Evolutionary conservation across 2,113 vertebrate genomes (phyloP).

Genomic region (Hippocampus barbouri): DNA sequence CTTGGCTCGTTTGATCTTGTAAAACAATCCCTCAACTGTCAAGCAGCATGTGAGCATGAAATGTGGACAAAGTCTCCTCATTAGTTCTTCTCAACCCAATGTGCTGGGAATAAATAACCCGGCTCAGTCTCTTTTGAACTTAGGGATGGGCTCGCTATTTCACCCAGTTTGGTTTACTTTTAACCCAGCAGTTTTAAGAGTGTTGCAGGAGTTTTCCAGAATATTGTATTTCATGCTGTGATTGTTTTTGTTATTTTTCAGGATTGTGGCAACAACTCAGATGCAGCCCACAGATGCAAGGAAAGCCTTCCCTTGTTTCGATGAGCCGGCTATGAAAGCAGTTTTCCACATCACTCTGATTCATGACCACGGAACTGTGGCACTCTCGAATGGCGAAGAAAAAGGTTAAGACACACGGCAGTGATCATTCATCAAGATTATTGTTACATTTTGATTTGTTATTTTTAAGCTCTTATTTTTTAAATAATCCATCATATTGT

Average conservation of each 20-base stretch:
- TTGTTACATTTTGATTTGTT: background rate
- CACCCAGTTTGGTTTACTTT: background rate
- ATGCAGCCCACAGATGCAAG: conserved; percentile 74
- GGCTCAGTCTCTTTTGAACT: too few species aligned
- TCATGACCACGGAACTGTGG: conserved; percentile 46
- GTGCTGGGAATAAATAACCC: too few species aligned
- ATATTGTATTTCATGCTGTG: background rate
- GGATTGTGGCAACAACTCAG: conserved; percentile 75
- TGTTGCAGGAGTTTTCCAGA: background rate
- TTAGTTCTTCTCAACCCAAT: too few species aligned
- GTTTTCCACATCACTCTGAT: conserved; percentile 71
- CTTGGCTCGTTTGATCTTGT: background rate
- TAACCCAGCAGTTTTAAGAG: background rate
- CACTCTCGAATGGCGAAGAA: conserved; percentile 69
- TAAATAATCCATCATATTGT: background rate
- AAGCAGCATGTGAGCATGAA: background rate
- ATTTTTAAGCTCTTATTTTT: too few species aligned
- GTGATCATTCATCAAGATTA: background rate
- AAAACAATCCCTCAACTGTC: background rate
- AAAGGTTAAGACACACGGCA: conserved; percentile 23
- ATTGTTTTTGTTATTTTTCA: conserved; percentile 24
- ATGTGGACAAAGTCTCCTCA: too few species aligned
- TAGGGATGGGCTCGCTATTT: background rate
- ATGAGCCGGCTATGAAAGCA: conserved; percentile 76
- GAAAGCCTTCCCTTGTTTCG: conserved; percentile 77